Conservation (phyloP, 1,140 invertebrate genomes). For the Drosophila tsacasi region DNA sequence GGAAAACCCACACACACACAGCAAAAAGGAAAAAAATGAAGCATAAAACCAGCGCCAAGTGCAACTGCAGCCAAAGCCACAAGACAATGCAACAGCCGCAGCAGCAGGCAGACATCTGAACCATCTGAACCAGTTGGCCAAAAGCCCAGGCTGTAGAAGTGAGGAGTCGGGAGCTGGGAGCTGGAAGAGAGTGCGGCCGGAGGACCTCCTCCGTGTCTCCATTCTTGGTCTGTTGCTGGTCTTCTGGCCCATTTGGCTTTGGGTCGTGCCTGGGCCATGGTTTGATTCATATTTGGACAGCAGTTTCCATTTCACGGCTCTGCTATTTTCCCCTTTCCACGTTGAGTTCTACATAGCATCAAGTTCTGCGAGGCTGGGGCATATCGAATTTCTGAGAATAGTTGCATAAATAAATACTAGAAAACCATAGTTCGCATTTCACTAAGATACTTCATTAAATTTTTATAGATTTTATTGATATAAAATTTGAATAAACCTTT, state of each 20-base stretch:
- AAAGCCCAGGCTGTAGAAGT: slow-evolving; percentile 4
- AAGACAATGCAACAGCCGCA: slow-evolving; percentile 71
- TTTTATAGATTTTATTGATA: neutral
- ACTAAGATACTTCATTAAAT: neutral
- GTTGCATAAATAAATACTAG: neutral
- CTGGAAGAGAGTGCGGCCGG: neutral
- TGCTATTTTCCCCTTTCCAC: neutral
- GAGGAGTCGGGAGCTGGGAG: neutral
- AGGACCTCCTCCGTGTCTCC: slow-evolving; percentile 16
- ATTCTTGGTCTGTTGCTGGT: slow-evolving; percentile 42
- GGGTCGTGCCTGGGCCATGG: slow-evolving; percentile 44
- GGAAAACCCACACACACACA: slow-evolving; percentile 36
- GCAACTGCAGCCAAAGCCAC: slow-evolving; percentile 60
- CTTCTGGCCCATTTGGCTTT: slow-evolving; percentile 54
- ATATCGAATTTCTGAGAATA: neutral
- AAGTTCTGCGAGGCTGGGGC: slow-evolving; percentile 3
- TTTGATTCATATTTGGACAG: slow-evolving; percentile 54
- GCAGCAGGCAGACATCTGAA: slow-evolving; percentile 12
- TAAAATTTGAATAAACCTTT: neutral
- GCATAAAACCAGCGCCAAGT: slow-evolving; percentile 69
- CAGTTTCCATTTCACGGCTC: slow-evolving; percentile 49
- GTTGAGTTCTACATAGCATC: neutral
- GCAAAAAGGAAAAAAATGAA: neutral
- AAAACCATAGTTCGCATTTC: neutral
- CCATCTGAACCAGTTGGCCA: slow-evolving; percentile 53